A percentile compares a stretch with the other conserved stretches of the same genome.
phyloP scores from a whole-genome alignment of 1,140 invertebrate species.

The Apis mellifera region DNA sequence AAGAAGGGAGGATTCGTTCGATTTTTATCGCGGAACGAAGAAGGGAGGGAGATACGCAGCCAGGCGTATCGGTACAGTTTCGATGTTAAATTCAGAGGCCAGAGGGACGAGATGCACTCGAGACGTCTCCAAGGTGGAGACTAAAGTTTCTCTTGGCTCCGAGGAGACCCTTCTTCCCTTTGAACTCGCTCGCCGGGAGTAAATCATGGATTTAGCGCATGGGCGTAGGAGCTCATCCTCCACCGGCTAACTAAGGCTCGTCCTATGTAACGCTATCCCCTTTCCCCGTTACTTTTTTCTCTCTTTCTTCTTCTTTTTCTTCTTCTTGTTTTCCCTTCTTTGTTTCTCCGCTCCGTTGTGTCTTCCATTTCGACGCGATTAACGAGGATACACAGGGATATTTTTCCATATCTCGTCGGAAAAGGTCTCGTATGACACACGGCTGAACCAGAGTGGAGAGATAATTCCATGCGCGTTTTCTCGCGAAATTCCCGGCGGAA shows the following conservation, averaged over 20 bases:
- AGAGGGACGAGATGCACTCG: constrained; percentile 60
- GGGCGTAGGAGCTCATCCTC: constrained; percentile 20
- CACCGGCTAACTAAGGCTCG: constrained; percentile 6
- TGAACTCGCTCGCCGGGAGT: constrained; percentile 42
- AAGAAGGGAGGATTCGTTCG: background rate
- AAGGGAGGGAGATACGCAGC: background rate
- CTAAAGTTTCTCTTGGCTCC: constrained; percentile 57
- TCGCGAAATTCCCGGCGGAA: background rate
- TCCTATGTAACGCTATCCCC: background rate
- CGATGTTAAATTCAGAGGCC: constrained; percentile 51
- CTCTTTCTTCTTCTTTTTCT: background rate
- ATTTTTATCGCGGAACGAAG: constrained; percentile 26
- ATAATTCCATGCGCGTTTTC: constrained; percentile 16
- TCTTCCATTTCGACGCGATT: background rate
- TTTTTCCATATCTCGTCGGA: background rate
- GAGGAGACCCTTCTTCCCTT: constrained; percentile 47
- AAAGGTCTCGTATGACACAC: background rate
- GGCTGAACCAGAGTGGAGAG: background rate
- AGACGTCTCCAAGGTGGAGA: constrained; percentile 56
- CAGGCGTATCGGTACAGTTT: constrained; percentile 34
- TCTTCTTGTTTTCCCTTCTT: no score
- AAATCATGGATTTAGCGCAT: constrained; percentile 50
- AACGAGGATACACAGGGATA: background rate
- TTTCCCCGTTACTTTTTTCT: background rate
- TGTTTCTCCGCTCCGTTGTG: background rate